Base-by-base conservation (phyloP, 2,888 invertebrate genomes). In the Thera obeliscata region DNA sequence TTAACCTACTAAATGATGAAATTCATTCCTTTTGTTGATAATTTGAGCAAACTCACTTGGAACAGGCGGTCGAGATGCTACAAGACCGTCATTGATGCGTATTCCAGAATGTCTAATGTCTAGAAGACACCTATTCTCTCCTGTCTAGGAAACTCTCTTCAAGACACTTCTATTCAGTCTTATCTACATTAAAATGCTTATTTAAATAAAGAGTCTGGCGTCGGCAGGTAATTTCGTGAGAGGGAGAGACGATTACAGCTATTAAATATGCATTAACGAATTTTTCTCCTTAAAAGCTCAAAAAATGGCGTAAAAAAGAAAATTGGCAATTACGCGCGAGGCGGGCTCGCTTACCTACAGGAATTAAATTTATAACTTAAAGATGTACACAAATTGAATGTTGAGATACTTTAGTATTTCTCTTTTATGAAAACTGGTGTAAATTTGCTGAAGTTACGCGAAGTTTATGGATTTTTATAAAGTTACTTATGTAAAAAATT, bases 191-290 rank as follows among this genome's bases (percentile, higher is more conserved):
- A 60, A 64, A 61, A 57, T 49, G 56, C 36, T 6, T 76, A 79
- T 78, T 77, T 78, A 76, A 81, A 81, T 75, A 78, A 57, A 46
- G n/a, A 75, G 72, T 76, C 77, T 76, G 79, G 80, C 78, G 79
- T 76, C 77, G 76, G 76, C 80, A 70, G 74, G 74, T 82, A 82
- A 84, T 82, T 80, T 80, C 73, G 79, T 77, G 76, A 82, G 85
- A 83, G 83, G 87, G 88, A 83, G 88, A 85, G 88, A 83, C 90
- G 91, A 92, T 93, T 93, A 93, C 78, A 71, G 80, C 91, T 88
- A 92, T 93, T 92, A 93, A 93, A 92, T 93, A 93, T 93, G 91
- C 92, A 93, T 90, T 93, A 93, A 93, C 93, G 93, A 91, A 92
- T 92, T 93, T 92, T 93, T 88, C 91, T 91, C 81, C 83, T 93